A percentile compares a stretch with the other conserved stretches of the same genome.
phyloP scores from a whole-genome alignment of 2,113 vertebrate genomes.

The Sinocyclocheilus anshuiensis region DNA sequence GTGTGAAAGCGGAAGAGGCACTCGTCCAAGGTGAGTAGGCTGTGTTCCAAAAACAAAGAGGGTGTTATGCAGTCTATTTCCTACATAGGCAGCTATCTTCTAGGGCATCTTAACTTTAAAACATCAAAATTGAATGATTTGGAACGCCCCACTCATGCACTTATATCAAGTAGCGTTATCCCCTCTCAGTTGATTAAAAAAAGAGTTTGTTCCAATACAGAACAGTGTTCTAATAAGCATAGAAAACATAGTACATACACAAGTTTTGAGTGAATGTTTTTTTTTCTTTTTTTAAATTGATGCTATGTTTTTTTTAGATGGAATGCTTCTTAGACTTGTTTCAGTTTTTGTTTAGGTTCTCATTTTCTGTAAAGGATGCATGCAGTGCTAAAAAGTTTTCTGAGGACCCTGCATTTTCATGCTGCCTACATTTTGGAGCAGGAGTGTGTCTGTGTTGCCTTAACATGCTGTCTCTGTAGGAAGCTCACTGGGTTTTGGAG shows the following conservation, averaged over 20 bases:
- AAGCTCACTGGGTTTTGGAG: not conserved
- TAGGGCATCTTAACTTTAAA: no score
- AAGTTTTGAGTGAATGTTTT: not conserved
- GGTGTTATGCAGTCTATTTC: not conserved
- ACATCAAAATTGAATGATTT: no score
- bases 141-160: no score
- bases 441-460: not conserved
- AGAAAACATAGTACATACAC: not conserved
- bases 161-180: no score
- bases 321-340: not conserved
- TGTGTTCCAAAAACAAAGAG: not conserved
- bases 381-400: not conserved
- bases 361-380: not conserved
- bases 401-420: not conserved
- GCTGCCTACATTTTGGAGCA: not conserved
- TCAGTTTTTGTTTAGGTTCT: not conserved
- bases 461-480: not conserved
- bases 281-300: not conserved
- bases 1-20: conserved; percentile 96
- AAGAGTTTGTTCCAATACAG: not conserved
- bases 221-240: not conserved
- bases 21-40: conserved; percentile 89
- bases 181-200: not conserved
- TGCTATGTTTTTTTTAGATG: not conserved
- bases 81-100: not conserved